These are phyloP conservation scores for Pangasianodon gigas DNA, from an alignment of 2,113 vertebrate species.

Conservation along the genomic window DNA sequence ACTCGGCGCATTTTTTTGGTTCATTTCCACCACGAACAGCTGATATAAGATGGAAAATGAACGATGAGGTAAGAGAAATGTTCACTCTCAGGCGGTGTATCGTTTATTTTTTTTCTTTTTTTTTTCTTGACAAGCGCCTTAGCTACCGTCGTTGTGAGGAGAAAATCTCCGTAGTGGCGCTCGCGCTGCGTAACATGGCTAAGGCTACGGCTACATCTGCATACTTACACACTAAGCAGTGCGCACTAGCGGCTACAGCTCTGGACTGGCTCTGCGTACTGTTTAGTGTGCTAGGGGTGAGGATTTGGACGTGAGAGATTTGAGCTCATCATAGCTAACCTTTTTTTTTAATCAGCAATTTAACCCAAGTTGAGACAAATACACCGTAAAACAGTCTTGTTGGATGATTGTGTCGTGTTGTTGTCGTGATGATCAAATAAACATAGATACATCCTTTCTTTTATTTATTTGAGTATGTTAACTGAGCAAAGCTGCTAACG, in stretches of 20 bases:
- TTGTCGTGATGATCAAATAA: neutral
- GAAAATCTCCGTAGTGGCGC: conserved; percentile 25
- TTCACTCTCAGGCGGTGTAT: conserved; percentile 12
- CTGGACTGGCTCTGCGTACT: neutral
- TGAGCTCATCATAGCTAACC: neutral
- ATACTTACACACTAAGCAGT: conserved; percentile 1
- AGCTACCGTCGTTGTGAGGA: conserved; percentile 35
- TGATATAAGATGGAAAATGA: conserved; percentile 51
- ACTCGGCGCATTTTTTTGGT: neutral
- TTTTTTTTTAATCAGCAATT: neutral
- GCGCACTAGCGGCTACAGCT: neutral
- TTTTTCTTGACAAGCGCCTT: conserved; percentile 46
- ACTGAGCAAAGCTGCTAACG: neutral
- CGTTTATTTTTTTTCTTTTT: neutral
- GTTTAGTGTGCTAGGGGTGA: neutral
- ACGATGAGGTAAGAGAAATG: conserved; percentile 62
- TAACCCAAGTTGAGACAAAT: neutral
- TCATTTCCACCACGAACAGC: neutral
- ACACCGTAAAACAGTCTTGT: neutral
- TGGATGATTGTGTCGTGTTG: neutral
- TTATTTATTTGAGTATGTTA: neutral
- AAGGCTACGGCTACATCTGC: neutral
- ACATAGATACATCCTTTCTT: neutral
- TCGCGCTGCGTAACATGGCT: conserved; percentile 13
- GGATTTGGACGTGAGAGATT: neutral